Evolutionary conservation across 1,140 invertebrate genomes (phyloP).

Genomic region (Pteromalus puparum): DNA sequence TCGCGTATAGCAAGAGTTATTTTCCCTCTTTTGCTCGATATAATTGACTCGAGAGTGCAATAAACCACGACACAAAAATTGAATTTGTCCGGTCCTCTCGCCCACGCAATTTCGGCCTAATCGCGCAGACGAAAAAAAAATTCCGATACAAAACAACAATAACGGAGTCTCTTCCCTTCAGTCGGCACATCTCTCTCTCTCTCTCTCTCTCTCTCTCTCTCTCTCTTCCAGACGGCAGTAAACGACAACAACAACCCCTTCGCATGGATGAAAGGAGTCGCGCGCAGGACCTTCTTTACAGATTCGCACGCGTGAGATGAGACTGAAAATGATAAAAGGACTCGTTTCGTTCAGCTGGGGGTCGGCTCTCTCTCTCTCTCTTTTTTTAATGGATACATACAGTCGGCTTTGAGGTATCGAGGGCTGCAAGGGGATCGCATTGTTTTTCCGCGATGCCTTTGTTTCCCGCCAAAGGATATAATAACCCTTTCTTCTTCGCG

Average conservation of each 20-base stretch:
- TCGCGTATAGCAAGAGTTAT: no score
- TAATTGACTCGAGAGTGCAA: not conserved
- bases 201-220: no score
- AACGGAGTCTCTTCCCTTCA: no score
- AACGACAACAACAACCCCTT: not conserved
- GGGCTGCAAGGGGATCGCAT: not conserved
- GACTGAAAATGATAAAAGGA: conserved; percentile 6
- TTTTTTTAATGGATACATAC: not conserved
- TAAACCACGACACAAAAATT: not conserved
- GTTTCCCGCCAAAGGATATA: not conserved
- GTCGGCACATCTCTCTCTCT: not conserved
- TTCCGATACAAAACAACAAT: no score
- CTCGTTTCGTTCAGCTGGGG: not conserved
- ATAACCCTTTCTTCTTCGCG: not conserved
- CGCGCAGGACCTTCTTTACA: not conserved
- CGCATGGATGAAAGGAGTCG: not conserved
- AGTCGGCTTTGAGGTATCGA: not conserved
- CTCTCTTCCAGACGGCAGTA: no score
- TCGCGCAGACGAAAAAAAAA: not conserved
- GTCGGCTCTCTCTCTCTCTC: not conserved
- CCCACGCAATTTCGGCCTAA: not conserved
- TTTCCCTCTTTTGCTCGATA: not conserved
- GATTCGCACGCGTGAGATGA: not conserved
- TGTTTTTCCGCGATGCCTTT: not conserved
- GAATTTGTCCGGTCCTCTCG: not conserved